These are phyloP conservation scores for Porites divaricata DNA, from an alignment of 92 coral and sea anemone species.

Conservation along the genomic window DNA sequence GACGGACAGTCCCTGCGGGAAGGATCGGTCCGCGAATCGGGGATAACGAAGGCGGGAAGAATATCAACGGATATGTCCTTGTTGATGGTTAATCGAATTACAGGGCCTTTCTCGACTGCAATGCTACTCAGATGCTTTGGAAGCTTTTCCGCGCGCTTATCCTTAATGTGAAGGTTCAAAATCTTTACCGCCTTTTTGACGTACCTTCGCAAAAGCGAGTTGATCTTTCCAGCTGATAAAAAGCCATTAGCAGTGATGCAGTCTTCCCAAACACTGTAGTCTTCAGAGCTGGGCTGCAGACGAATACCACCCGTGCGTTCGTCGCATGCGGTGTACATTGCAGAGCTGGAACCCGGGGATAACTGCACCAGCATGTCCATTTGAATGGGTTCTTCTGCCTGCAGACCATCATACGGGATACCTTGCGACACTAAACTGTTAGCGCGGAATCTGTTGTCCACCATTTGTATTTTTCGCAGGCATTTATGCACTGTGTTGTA, in stretches of 20 bases:
- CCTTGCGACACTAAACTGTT: constrained; percentile 97
- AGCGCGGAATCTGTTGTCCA: constrained; percentile 94
- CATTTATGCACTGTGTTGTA: constrained; percentile 89
- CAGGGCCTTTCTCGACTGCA: constrained; percentile 87
- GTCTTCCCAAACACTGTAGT: constrained; percentile 87
- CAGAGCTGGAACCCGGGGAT: constrained; percentile 90
- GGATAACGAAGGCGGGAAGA: constrained; percentile 95
- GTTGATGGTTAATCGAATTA: constrained; percentile 82
- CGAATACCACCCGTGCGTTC: constrained; percentile 84
- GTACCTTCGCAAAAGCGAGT: constrained; percentile 85
- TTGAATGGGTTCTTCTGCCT: constrained; percentile 95
- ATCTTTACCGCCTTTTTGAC: constrained; percentile 93
- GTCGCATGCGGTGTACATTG: constrained; percentile 88
- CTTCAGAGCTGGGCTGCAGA: constrained; percentile 89
- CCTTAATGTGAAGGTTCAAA: constrained; percentile 84
- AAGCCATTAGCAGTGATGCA: constrained; percentile 94
- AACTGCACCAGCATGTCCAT: constrained; percentile 97
- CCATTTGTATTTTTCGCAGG: constrained; percentile 93
- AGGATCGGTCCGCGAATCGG: constrained; percentile 92
- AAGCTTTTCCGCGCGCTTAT: constrained; percentile 77
- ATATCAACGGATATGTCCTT: constrained; percentile 92
- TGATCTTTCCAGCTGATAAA: constrained; percentile 93
- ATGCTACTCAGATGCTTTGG: constrained; percentile 90
- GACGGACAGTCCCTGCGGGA: constrained; percentile 94
- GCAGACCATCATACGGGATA: constrained; percentile 97